Evolutionary conservation across 2,888 invertebrate species (phyloP).

Genomic region (Steinernema hermaphroditum): DNA sequence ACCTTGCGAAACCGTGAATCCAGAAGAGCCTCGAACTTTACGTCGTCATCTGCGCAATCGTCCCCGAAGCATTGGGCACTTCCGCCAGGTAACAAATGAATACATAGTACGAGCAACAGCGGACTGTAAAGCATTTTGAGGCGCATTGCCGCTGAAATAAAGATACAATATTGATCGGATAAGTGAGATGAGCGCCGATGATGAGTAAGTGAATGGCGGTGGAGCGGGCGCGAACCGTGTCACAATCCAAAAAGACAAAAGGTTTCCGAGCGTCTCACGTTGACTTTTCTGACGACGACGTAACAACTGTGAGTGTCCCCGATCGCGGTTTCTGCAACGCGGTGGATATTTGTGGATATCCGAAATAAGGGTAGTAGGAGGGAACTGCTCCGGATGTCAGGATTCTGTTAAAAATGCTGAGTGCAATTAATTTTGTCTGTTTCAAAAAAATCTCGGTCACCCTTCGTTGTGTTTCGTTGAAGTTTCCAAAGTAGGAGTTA

Average conservation of each 20-base stretch:
- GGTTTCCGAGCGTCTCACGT: neutral
- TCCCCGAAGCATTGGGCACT: neutral
- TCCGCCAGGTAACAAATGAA: no score
- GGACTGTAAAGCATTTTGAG: neutral
- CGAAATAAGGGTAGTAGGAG: neutral
- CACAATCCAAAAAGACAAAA: slow-evolving; percentile 8
- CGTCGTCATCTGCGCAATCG: neutral
- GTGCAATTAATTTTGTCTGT: no score
- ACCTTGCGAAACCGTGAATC: slow-evolving; percentile 15
- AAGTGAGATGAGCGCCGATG: slow-evolving; percentile 1
- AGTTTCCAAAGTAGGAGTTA: no score
- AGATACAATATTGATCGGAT: slow-evolving; percentile 7
- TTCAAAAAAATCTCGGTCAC: no score
- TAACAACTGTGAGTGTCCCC: neutral
- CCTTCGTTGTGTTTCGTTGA: no score
- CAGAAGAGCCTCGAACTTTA: neutral
- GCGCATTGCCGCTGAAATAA: slow-evolving; percentile 6
- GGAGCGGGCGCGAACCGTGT: slow-evolving; percentile 3
- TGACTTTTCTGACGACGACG: neutral
- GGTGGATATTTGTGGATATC: neutral
- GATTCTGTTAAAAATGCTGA: no score
- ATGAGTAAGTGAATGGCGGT: neutral
- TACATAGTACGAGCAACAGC: slow-evolving; percentile 1
- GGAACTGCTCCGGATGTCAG: neutral
- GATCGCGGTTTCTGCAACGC: neutral